A percentile compares a stretch with the other conserved stretches of the same genome.
Evolutionary conservation across 2,113 vertebrate genomes (phyloP).

Genomic region (Pseudorectes ferrugineus): DNA sequence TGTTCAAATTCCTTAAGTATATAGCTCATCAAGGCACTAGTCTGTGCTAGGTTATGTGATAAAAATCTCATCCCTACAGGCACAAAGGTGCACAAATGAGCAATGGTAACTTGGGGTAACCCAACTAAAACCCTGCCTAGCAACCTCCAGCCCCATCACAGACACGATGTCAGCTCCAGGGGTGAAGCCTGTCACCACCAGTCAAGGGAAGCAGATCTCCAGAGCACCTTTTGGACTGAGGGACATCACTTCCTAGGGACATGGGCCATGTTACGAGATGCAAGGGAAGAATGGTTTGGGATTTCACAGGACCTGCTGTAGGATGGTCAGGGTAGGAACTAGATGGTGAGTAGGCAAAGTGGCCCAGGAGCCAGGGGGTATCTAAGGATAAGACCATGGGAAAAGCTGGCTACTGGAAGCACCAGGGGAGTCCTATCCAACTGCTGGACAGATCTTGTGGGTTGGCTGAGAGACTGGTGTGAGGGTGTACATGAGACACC

Average conservation of each 20-base stretch:
- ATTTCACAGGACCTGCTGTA: neutral
- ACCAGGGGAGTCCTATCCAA: neutral
- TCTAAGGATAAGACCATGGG: neutral
- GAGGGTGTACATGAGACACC: neutral
- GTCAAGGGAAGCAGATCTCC: neutral
- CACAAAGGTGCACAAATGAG: neutral
- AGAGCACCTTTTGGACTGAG: neutral
- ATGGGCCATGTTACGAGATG: neutral
- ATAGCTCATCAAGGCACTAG: neutral
- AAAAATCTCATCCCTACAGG: neutral
- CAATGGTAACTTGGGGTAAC: neutral
- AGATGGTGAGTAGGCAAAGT: neutral
- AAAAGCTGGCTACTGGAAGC: neutral
- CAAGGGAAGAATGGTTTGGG: neutral
- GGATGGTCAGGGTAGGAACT: neutral
- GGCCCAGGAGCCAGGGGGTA: fast-evolving
- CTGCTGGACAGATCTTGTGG: neutral
- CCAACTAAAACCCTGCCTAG: neutral
- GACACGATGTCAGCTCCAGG: neutral
- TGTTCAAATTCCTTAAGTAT: neutral
- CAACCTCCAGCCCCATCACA: neutral
- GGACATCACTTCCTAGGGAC: neutral
- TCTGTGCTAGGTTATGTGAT: neutral
- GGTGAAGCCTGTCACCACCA: neutral
- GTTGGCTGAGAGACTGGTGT: neutral